These are phyloP conservation scores for Gymnoscopelus microlampas DNA, from an alignment of 2,797 vertebrate genomes.

Conservation along the genomic window DNA sequence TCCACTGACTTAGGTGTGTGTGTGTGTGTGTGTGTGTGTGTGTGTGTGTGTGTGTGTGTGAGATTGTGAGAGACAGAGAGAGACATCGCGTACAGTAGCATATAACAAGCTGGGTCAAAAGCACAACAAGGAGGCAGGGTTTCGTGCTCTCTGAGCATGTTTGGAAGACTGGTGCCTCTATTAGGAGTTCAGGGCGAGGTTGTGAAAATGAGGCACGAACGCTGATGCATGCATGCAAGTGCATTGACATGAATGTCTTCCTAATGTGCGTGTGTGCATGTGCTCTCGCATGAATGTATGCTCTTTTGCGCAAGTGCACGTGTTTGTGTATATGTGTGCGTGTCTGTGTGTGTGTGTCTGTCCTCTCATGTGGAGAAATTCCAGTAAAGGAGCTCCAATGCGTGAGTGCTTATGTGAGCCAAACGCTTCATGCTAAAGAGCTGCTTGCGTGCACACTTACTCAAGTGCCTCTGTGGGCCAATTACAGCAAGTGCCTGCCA, in stretches of 20 bases:
- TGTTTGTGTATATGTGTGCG: slow-evolving; percentile 9
- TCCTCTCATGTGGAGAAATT: slow-evolving; percentile 17
- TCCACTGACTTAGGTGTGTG: slow-evolving; percentile 15
- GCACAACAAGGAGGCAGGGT: not conserved
- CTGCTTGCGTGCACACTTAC: slow-evolving; percentile 42
- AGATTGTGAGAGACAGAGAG: not conserved
- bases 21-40: not conserved
- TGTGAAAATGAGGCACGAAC: slow-evolving; percentile 6
- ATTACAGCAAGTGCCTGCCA: slow-evolving; percentile 38
- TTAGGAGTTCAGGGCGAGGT: not conserved
- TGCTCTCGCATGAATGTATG: too few relatives aligned
- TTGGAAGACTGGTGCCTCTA: slow-evolving; percentile 12
- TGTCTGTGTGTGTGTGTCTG: slow-evolving; percentile 10
- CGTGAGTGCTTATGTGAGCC: slow-evolving; percentile 31
- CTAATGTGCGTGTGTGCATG: not conserved
- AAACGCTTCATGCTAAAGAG: slow-evolving; percentile 35
- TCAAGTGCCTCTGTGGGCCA: slow-evolving; percentile 44
- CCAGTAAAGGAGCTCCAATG: not conserved
- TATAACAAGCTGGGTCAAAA: slow-evolving; percentile 3
- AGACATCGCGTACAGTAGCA: not conserved
- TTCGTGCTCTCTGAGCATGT: slow-evolving; percentile 3
- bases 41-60: not conserved
- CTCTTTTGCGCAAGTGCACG: not conserved
- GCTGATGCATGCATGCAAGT: not conserved
- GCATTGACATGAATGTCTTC: slow-evolving; percentile 19